phyloP scores from a whole-genome alignment of 2,888 invertebrate genomes.

The Cerastis rubricosa region DNA sequence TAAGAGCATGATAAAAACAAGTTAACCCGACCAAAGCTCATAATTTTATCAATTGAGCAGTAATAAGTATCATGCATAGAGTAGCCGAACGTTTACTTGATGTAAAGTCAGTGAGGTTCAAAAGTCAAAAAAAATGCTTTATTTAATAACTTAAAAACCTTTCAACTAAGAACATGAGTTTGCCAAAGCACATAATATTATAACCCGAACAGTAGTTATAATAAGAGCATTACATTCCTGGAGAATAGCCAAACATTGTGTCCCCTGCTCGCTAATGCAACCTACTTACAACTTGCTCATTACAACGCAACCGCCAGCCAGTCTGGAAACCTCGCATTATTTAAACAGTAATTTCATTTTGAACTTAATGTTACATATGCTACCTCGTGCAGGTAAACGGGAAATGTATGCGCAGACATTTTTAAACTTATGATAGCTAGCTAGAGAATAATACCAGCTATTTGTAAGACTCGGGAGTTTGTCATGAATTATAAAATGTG shows the following conservation, averaged over 20 bases:
- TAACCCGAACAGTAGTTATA: conserved; percentile 35
- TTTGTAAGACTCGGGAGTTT: background rate
- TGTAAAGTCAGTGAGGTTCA: too few species aligned
- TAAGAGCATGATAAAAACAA: too few species aligned
- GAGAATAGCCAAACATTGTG: conserved; percentile 59
- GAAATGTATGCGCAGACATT: conserved; percentile 33
- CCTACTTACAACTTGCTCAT: conserved; percentile 56
- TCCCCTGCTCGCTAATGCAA: conserved; percentile 49
- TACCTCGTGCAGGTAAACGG: conserved; percentile 38
- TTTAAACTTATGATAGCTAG: conserved; percentile 28
- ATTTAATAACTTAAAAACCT: conserved; percentile 1
- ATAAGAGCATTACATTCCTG: conserved; percentile 48
- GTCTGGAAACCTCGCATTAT: conserved; percentile 41
- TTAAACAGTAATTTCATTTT: conserved; percentile 56
- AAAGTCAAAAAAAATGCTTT: too few species aligned
- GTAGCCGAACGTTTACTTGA: too few species aligned
- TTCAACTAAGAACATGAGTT: background rate
- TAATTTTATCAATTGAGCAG: too few species aligned
- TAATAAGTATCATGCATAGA: too few species aligned
- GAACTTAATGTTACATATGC: conserved; percentile 41
- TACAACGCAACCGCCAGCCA: conserved; percentile 28
- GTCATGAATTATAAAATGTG: background rate
- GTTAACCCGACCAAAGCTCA: too few species aligned
- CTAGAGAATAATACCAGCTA: conserved; percentile 5
- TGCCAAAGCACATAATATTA: conserved; percentile 31